Conservation (phyloP, 2,113 vertebrate species). For the Podiceps cristatus region DNA sequence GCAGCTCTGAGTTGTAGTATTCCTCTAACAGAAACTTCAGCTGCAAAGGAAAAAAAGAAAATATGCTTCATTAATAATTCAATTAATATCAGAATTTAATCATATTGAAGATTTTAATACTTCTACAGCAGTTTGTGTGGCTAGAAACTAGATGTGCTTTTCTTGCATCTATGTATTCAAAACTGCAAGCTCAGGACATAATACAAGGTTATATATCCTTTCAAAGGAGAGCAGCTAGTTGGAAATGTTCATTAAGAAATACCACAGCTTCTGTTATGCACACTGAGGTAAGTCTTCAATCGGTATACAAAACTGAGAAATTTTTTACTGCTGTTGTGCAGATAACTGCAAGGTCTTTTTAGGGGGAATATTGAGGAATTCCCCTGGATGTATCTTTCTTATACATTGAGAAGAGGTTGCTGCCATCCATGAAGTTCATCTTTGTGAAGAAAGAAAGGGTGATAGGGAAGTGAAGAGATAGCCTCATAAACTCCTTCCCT, state of each 20-base stretch:
- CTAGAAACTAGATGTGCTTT: not conserved
- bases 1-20: not conserved
- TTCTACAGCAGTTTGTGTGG: not conserved
- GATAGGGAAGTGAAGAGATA: not conserved
- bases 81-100: not conserved
- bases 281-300: not conserved
- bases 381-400: not conserved
- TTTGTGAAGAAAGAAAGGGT: not conserved
- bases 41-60: not conserved
- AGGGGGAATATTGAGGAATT: not conserved
- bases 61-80: not conserved
- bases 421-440: not conserved
- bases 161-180: not conserved
- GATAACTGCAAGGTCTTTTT: not conserved
- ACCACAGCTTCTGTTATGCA: not conserved
- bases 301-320: not conserved
- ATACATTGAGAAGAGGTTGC: not conserved
- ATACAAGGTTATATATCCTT: not conserved
- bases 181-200: not conserved
- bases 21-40: not conserved
- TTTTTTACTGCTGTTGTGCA: not conserved
- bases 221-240: not conserved
- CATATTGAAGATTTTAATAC: not conserved
- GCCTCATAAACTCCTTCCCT: not conserved
- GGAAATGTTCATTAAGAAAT: not conserved